phyloP scores from a whole-genome alignment of 2,797 vertebrate genomes.

The Borostomias antarcticus region DNA sequence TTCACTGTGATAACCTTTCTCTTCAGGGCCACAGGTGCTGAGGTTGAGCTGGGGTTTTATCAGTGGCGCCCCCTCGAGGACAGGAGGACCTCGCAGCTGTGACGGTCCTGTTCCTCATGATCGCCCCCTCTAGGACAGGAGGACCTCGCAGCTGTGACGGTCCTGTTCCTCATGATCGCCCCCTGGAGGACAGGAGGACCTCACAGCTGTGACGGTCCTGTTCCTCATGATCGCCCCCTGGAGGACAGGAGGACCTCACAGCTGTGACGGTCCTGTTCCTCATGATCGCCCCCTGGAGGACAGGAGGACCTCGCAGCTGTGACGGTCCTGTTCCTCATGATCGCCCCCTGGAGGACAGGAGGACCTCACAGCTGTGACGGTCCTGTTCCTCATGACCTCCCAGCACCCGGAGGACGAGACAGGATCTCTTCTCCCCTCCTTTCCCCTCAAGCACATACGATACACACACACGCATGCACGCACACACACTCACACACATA shows the following conservation, averaged over 20 bases:
- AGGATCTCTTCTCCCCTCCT: conserved; percentile 21
- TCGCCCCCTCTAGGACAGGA: conserved; percentile 39
- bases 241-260: conserved; percentile 46
- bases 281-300: conserved; percentile 37
- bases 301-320: conserved; percentile 49
- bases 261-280: conserved; percentile 55
- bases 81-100: conserved; percentile 49
- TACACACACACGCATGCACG: conserved; percentile 34
- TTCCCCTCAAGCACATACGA: conserved; percentile 5
- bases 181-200: conserved; percentile 48
- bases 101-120: conserved; percentile 50
- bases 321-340: conserved; percentile 50
- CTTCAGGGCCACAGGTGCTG: conserved; percentile 35
- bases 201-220: conserved; percentile 53
- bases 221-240: conserved; percentile 39
- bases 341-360: conserved; percentile 39
- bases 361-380: conserved; percentile 51
- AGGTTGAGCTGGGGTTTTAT: conserved; percentile 43
- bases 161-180: conserved; percentile 46
- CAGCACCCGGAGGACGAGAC: conserved; percentile 51
- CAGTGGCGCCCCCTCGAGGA: conserved; percentile 34
- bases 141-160: conserved; percentile 51
- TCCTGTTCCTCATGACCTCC: conserved; percentile 49
- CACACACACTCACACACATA: too few relatives aligned
- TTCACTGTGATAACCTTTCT: conserved; percentile 62